These are phyloP conservation scores for Phaetusa simplex DNA, from an alignment of 2,113 vertebrate genomes.

Conservation along the genomic window DNA sequence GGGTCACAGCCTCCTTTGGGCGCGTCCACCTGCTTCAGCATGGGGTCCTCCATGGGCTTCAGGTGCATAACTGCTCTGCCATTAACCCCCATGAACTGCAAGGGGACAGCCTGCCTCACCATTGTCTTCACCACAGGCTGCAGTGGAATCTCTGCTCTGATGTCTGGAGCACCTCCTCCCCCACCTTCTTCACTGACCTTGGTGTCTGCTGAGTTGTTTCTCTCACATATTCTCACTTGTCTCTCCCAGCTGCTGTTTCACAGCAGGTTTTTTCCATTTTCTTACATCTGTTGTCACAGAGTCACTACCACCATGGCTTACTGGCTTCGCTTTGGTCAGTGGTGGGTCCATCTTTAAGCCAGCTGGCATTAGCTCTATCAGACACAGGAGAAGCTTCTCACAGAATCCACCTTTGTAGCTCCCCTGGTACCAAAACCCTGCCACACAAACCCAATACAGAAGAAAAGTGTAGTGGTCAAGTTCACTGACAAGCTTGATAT, in stretches of 20 bases:
- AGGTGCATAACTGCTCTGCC: neutral
- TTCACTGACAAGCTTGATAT: neutral
- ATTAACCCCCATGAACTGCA: neutral
- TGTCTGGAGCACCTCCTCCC: neutral
- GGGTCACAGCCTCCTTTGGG: neutral
- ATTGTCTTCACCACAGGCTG: neutral
- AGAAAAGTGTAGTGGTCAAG: neutral
- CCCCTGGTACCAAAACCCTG: neutral
- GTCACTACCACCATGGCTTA: neutral
- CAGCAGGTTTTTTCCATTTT: neutral
- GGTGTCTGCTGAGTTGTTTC: neutral
- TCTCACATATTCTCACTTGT: neutral
- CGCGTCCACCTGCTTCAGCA: fast-evolving
- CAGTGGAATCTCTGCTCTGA: neutral
- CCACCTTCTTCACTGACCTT: neutral
- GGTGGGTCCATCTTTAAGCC: fast-evolving
- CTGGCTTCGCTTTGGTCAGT: neutral
- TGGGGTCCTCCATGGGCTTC: neutral
- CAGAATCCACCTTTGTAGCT: neutral
- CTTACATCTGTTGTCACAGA: neutral
- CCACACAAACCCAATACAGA: neutral
- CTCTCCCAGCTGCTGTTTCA: neutral
- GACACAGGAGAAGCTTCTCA: neutral
- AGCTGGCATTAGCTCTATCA: neutral
- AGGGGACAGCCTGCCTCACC: neutral